A percentile compares a stretch with the other conserved stretches of the same genome.
Evolutionary conservation across 1,140 invertebrate species (phyloP).

Genomic region (Penaeus japonicus): DNA sequence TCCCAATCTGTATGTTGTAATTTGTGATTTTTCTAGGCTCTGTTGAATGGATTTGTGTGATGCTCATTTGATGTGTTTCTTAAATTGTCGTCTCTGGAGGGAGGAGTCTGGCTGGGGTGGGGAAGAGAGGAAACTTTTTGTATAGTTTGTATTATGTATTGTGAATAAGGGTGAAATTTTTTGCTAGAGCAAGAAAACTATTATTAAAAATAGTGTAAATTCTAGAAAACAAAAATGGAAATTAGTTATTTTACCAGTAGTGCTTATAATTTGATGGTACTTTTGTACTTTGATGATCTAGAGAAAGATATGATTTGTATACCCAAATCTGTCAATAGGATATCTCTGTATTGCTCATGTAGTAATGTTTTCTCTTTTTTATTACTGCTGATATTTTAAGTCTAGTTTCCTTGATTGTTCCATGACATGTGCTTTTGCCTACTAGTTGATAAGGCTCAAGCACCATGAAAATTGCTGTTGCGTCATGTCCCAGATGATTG

Average conservation of each 20-base stretch:
- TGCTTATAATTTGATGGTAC: conserved; percentile 48
- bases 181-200: conserved; percentile 50
- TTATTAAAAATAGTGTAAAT: conserved; percentile 48
- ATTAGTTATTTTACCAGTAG: conserved; percentile 46
- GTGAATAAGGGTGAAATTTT: conserved; percentile 52
- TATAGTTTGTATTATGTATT: conserved; percentile 57
- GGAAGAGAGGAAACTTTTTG: conserved; percentile 37
- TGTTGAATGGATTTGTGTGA: conserved; percentile 21
- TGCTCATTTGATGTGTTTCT: conserved; percentile 15
- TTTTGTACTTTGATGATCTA: conserved; percentile 50
- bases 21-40: conserved; percentile 9
- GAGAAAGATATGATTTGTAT: conserved; percentile 39
- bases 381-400: conserved; percentile 41
- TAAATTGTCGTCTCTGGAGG: conserved; percentile 28
- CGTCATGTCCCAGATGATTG: background rate
- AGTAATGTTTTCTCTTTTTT: conserved; percentile 40
- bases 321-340: conserved; percentile 45
- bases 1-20: conserved; percentile 15
- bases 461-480: conserved; percentile 49
- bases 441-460: conserved; percentile 41
- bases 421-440: conserved; percentile 56
- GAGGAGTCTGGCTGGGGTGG: conserved; percentile 43
- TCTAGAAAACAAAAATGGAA: conserved; percentile 36
- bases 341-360: conserved; percentile 50
- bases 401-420: conserved; percentile 49